Base-by-base conservation (phyloP, 2,797 vertebrate genomes). In the Lepus townsendii region DNA sequence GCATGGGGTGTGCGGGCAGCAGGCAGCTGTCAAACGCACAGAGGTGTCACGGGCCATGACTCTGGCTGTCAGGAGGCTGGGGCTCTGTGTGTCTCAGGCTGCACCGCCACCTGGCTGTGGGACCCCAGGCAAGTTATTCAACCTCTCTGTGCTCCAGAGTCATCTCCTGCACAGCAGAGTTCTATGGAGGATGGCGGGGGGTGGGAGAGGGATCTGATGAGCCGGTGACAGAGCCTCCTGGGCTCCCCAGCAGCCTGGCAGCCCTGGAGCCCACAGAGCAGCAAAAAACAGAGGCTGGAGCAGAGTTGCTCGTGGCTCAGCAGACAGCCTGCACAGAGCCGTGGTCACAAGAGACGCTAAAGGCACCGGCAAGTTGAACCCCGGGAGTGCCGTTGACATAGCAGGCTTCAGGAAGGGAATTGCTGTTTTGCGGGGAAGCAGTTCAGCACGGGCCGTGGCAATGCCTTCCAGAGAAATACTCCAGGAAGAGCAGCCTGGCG, bases 371-470 rank as follows among this genome's bases (percentile, higher is more conserved):
- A 75, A 27, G 68, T 32, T 68, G 47, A 73, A 30, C 27, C 68
- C 75, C 65, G 86, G 60, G 69, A 77, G 76, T 83, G 92, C 16
- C 80, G 89, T 88, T 91, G 85, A 84, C 82, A 0, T 8, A 83
- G 88, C 68, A 77, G 38, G 24, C 93, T 80, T 76, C 32, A 38
- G 5, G 0, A 82, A 62, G 79, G 90, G 57, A 71, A 90, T 85
- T 91, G 35, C 50, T 96, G 94, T 96, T 97, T 91, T 92, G 73
- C 94, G 5, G 52, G 85, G 90, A 83, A 93, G 92, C 69, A 0
- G 6, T 27, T 89, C 90, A 94, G 91, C 24, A 83, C 83, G 96
- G 30, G 62, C 80, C 38, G 95, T 91, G 42, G 93, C 95, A 87
- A 79, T 32, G 66, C 77, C 84, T 93, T 32, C 14, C 82, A n/a